These are phyloP conservation scores for Hephaestus fuliginosus DNA, from an alignment of 2,797 vertebrate species.

Conservation along the genomic window DNA sequence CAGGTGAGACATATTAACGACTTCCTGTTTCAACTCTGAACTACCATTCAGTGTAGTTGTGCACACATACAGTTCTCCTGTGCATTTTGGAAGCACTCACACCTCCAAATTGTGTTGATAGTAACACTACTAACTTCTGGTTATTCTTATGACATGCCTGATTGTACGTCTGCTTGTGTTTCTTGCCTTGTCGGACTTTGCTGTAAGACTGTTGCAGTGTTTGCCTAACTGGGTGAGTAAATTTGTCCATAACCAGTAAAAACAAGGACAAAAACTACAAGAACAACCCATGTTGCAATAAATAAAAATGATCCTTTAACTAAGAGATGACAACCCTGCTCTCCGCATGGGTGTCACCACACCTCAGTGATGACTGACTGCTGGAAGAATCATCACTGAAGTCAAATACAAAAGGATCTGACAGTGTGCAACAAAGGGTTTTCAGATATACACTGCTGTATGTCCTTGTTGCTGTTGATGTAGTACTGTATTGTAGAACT, in stretches of 20 bases:
- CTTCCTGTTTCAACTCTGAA: neutral
- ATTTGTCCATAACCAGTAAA: neutral
- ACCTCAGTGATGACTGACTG: conserved; percentile 8
- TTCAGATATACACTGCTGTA: conserved; percentile 1
- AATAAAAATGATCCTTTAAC: neutral
- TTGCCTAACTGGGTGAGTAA: neutral
- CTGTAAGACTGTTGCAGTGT: too few relatives aligned
- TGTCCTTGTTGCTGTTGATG: conserved; percentile 8
- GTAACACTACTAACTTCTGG: too few relatives aligned
- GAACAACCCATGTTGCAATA: neutral
- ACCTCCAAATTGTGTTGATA: too few relatives aligned
- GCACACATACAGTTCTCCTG: neutral
- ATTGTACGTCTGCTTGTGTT: neutral
- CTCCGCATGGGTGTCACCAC: conserved; percentile 1
- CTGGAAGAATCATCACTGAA: neutral
- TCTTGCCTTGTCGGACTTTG: neutral
- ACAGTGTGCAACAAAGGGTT: neutral
- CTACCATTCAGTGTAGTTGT: neutral
- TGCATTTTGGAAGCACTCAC: neutral
- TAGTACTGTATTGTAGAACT: neutral
- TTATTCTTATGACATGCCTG: neutral
- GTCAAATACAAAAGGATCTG: conserved; percentile 13
- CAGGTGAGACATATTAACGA: neutral
- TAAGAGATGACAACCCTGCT: conserved; percentile 8
- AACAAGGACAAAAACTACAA: neutral